These are phyloP conservation scores for Bergia puertoricense DNA, from an alignment of 92 coral and sea anemone species.

Conservation along the genomic window DNA sequence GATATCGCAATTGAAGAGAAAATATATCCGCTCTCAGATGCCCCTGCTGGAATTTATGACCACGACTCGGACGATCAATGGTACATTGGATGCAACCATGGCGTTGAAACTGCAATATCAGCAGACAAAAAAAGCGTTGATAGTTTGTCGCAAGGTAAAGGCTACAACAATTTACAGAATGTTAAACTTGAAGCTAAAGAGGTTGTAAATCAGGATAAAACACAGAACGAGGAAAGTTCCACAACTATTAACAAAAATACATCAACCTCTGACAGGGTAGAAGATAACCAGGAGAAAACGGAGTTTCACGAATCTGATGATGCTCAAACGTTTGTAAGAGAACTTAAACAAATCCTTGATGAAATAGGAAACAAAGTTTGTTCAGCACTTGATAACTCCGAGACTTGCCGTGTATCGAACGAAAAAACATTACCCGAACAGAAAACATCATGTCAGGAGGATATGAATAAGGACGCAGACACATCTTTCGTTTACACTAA, in stretches of 20 bases:
- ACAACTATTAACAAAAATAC: too few species aligned
- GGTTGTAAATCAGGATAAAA: background rate
- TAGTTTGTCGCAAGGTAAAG: background rate
- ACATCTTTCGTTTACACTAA: background rate
- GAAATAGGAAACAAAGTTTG: slow-evolving; percentile 16
- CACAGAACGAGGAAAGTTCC: background rate
- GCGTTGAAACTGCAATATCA: background rate
- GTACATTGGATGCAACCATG: slow-evolving; percentile 27
- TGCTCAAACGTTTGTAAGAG: background rate
- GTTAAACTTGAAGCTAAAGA: background rate
- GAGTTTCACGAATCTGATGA: background rate
- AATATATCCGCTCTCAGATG: slow-evolving; percentile 20
- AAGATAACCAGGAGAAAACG: background rate
- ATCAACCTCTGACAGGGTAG: background rate
- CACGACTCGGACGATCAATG: slow-evolving; percentile 6
- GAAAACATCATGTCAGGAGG: background rate
- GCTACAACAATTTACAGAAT: background rate
- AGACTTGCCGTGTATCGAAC: background rate
- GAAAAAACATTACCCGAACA: background rate
- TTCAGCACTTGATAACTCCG: background rate
- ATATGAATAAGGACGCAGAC: background rate
- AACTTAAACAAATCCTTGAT: slow-evolving; percentile 2
- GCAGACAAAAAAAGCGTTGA: background rate
- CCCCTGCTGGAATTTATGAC: slow-evolving; percentile 32
- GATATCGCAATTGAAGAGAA: background rate